Percentiles rank a stretch among this genome's conserved stretches.
These are phyloP conservation scores for Archips xylosteana DNA, from an alignment of 2,888 invertebrate genomes.

Conservation along the genomic window DNA sequence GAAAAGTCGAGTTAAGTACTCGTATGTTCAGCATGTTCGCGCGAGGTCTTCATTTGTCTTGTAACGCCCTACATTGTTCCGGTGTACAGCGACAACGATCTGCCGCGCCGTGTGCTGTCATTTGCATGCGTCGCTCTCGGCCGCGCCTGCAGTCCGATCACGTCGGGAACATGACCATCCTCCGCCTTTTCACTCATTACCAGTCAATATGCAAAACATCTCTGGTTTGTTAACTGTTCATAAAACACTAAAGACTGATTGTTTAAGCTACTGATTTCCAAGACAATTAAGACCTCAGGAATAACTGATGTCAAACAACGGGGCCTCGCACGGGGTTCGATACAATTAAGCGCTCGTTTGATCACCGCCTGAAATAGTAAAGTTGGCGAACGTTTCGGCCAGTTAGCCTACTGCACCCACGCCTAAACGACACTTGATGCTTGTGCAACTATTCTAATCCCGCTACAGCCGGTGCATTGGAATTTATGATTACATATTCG, in stretches of 20 bases:
- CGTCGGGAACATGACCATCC: constrained; percentile 61
- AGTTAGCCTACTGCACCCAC: constrained; percentile 61
- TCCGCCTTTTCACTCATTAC: constrained; percentile 71
- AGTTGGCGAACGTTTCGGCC: constrained; percentile 43
- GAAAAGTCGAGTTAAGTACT: constrained; percentile 9
- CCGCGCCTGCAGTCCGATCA: constrained; percentile 58
- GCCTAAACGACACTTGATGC: constrained; percentile 65
- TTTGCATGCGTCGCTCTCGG: constrained; percentile 64
- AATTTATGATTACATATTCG: constrained; percentile 56
- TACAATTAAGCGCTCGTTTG: constrained; percentile 15
- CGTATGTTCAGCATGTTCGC: constrained; percentile 9
- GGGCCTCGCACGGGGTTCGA: constrained; percentile 3
- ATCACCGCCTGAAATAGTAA: constrained; percentile 24
- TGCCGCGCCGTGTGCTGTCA: constrained; percentile 58
- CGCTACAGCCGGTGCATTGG: constrained; percentile 58
- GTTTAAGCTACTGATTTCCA: constrained; percentile 38
- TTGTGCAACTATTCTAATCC: constrained; percentile 66
- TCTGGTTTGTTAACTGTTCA: constrained; percentile 33
- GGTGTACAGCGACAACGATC: constrained; percentile 43
- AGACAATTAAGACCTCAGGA: constrained; percentile 28
- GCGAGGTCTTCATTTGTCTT: constrained; percentile 41
- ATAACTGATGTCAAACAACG: constrained; percentile 18
- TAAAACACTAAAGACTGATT: constrained; percentile 33
- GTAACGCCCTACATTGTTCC: constrained; percentile 48
- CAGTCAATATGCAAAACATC: constrained; percentile 58